phyloP scores from a whole-genome alignment of 2,113 vertebrate species.

The Carollia perspicillata region DNA sequence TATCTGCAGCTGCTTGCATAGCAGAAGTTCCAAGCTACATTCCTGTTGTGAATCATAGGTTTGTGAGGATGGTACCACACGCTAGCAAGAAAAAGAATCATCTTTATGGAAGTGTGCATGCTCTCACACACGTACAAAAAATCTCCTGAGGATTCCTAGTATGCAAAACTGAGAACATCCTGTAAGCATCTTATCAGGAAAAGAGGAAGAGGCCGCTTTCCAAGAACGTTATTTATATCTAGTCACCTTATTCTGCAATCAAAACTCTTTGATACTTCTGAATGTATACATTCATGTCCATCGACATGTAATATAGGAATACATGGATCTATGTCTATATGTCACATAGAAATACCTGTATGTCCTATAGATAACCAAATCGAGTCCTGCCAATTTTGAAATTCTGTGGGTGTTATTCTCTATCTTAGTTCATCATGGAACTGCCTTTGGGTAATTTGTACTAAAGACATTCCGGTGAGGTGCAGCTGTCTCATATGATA shows the following conservation, averaged over 20 bases:
- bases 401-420: neutral
- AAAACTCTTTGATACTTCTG: neutral
- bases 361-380: neutral
- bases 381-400: neutral
- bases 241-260: neutral
- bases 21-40: constrained; percentile 86
- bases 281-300: neutral
- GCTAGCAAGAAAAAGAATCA: constrained; percentile 63
- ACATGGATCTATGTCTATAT: neutral
- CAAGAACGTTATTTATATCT: neutral
- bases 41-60: constrained; percentile 87
- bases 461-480: neutral
- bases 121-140: constrained; percentile 27
- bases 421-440: neutral
- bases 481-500: neutral
- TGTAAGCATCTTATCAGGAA: constrained; percentile 43
- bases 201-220: neutral
- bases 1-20: constrained; percentile 90
- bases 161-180: neutral
- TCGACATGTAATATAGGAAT: neutral
- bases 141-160: constrained; percentile 23
- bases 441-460: neutral
- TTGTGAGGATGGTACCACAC: constrained; percentile 79
- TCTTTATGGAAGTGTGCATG: constrained; percentile 32
- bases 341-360: neutral